Base-by-base conservation (phyloP, 2,888 invertebrate genomes). In the Alentia gelatinosa region DNA sequence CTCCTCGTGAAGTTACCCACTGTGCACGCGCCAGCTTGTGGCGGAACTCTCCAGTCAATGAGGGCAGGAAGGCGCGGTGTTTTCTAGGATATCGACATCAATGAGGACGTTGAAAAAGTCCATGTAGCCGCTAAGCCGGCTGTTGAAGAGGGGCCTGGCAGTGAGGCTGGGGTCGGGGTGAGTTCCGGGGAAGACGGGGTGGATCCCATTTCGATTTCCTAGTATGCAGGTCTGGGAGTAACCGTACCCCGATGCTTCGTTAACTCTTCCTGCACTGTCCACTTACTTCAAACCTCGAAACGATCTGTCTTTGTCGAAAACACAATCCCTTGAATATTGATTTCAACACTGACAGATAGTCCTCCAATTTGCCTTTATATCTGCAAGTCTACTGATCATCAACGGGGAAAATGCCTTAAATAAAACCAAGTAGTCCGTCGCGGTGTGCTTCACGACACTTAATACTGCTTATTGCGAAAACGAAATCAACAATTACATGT, bases 51-150 rank as follows among this genome's bases (percentile, higher is more conserved):
- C 79, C 79, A 37, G 79, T 79, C 23, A 39, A 79, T 1, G 39
- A 37, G 79, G 39, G 79, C 37, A 39, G 37, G 79, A 39, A 4
- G 39, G 79, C n/a, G n/a, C n/a, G 39, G 37, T 79, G 35, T 39
- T 79, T 39, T 79, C 79, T 35, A 15, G n/a, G 79, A 79, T 37
- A 79, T 79, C 79, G 79, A 79, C 79, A 79, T 79, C 37, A 79
- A 79, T 79, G 79, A 19, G 12, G 79, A 35, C 79, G 4, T 1
- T 79, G 79, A 79, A 79, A 79, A 35, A 79, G 39, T 35, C 79
- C 79, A 79, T 35, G 79, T 39, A 79, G 79, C 19, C 35, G 12
- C 15, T 74, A 33, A 74, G 74, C 74, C 74, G 74, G 79, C 35
- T 68, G 79, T 37, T 79, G 79, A 39, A 19, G n/a, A 1, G 79